These are phyloP conservation scores for Tanytarsus gracilentus DNA, from an alignment of 2,888 invertebrate genomes.

Conservation along the genomic window DNA sequence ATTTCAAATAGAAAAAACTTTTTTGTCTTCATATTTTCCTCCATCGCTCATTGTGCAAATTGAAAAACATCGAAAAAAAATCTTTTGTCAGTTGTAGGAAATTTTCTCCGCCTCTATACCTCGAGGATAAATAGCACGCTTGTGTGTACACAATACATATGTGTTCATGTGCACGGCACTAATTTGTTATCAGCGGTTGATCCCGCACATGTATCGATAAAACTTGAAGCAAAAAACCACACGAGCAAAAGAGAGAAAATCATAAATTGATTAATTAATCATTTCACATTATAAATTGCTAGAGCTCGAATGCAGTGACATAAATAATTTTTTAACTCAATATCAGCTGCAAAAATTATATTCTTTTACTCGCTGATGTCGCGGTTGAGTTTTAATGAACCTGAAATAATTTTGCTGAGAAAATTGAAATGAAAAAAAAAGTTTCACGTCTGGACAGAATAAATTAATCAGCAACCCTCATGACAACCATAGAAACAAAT, in stretches of 20 bases:
- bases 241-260: conserved; percentile 6
- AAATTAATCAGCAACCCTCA: conserved; percentile 26
- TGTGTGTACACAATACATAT: no score
- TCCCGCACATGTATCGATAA: conserved; percentile 7
- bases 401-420: not conserved
- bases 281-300: conserved; percentile 9
- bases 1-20: no score
- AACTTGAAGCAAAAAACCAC: no score
- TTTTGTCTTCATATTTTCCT: no score
- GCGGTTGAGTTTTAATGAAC: not conserved
- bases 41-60: no score
- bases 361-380: no score
- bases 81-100: no score
- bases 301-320: not conserved
- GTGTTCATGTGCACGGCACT: conserved; percentile 1
- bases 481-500: conserved; percentile 22
- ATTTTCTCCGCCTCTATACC: no score
- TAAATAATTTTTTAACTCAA: not conserved
- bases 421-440: not conserved
- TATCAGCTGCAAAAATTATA: no score
- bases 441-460: conserved; percentile 15
- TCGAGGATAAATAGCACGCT: no score
- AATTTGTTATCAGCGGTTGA: conserved; percentile 17
- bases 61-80: no score
- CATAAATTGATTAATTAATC: conserved; percentile 19